Percentiles rank a stretch among this genome's conserved stretches.
Evolutionary conservation across 2,888 invertebrate genomes (phyloP).

Genomic region (Sylvicola cinctus): DNA sequence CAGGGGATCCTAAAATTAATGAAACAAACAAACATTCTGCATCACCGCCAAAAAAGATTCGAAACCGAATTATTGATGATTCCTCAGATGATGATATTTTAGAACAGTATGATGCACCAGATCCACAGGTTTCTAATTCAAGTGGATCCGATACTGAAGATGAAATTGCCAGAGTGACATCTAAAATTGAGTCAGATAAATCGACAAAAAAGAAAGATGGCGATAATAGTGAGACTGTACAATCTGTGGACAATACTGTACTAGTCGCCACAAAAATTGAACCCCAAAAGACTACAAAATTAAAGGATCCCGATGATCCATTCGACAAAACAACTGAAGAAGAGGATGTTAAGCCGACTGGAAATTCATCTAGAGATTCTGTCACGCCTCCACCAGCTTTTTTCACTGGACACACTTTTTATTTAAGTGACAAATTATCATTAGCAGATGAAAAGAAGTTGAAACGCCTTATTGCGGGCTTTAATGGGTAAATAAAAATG

Average conservation of each 20-base stretch:
- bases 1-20: too few species aligned
- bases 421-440: conserved; percentile 3
- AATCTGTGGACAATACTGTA: background rate
- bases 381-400: background rate
- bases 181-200: background rate
- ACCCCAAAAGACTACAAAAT: background rate
- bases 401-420: conserved; percentile 4
- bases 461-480: conserved; percentile 1
- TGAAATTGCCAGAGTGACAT: too few species aligned
- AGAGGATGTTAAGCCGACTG: background rate
- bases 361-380: background rate
- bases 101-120: too few species aligned
- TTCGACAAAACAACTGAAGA: background rate
- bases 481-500: conserved; percentile 2
- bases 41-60: too few species aligned
- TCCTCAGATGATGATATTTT: too few species aligned
- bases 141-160: background rate
- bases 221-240: background rate
- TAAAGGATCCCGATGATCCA: background rate
- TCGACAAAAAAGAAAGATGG: background rate
- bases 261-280: too few species aligned
- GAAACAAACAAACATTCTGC: too few species aligned
- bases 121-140: background rate
- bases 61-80: too few species aligned
- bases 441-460: conserved; percentile 2